Percentiles rank a stretch among this genome's conserved stretches.
Conservation (phyloP, 1,140 invertebrate species). For the Heliconius congener region DNA sequence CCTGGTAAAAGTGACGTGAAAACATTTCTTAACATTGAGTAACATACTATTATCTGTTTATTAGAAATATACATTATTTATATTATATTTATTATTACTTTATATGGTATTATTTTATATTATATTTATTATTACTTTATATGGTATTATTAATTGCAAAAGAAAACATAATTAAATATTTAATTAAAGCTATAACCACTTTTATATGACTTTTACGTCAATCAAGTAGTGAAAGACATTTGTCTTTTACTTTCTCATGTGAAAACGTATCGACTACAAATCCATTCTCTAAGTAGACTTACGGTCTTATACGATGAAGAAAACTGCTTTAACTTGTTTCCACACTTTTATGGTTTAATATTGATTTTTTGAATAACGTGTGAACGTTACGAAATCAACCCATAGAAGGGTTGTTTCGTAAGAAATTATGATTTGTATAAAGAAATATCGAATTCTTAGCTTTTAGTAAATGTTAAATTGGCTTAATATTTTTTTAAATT, state of each 20-base stretch:
- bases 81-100: background rate
- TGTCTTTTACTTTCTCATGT: background rate
- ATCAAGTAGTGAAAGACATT: background rate
- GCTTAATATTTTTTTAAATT: no score
- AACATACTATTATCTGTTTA: no score
- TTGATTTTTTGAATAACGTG: background rate
- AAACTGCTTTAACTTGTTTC: background rate
- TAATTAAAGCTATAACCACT: background rate
- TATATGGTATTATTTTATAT: background rate
- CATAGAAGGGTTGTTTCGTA: constrained; percentile 19
- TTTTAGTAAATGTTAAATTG: no score
- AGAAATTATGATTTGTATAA: background rate
- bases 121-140: background rate
- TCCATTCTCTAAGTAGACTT: background rate
- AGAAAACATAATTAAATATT: background rate
- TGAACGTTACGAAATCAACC: constrained; percentile 2
- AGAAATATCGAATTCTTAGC: no score
- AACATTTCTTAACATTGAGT: no score
- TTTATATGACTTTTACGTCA: background rate
- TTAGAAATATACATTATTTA: background rate
- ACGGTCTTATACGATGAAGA: constrained; percentile 5
- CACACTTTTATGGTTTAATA: background rate
- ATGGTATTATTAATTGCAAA: background rate
- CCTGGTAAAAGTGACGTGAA: no score
- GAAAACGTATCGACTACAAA: background rate